Evolutionary conservation across 2,888 invertebrate species (phyloP).

Genomic region (Phytoseiulus persimilis): DNA sequence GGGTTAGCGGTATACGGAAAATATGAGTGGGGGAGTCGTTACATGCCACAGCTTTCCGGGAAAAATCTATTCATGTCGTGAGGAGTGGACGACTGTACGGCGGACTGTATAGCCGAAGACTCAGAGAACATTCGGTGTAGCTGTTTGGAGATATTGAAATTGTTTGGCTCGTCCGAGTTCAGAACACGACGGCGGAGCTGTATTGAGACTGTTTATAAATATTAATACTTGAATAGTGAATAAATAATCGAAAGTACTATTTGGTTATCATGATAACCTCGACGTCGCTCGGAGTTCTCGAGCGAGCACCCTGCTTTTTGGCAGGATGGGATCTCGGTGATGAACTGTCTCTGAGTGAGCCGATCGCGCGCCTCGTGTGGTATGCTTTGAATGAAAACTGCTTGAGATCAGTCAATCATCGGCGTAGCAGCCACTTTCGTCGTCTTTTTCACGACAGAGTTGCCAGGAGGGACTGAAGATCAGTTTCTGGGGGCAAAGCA

Average conservation of each 20-base stretch:
- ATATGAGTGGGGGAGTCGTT: neutral
- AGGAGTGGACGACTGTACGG: no score
- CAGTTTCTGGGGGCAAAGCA: slow-evolving; percentile 25
- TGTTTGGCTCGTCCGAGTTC: no score
- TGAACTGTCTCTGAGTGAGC: neutral
- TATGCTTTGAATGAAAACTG: neutral
- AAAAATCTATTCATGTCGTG: no score
- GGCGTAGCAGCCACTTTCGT: slow-evolving; percentile 21
- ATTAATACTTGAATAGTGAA: no score
- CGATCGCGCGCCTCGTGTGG: neutral
- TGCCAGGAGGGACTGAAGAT: slow-evolving; percentile 28
- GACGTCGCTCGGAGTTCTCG: neutral
- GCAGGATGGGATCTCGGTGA: neutral
- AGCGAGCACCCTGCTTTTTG: neutral
- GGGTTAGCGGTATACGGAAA: neutral
- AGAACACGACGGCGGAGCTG: no score
- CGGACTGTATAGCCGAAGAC: no score
- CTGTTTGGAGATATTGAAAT: no score
- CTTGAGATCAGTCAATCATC: slow-evolving; percentile 35
- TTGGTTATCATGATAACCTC: neutral
- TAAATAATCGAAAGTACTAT: no score
- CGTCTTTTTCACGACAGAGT: neutral
- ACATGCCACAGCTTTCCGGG: neutral
- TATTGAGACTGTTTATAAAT: no score
- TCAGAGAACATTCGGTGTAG: no score